Percentiles rank a stretch among this genome's conserved stretches.
phyloP scores from a whole-genome alignment of 2,113 vertebrate genomes.

The Spea bombifrons region DNA sequence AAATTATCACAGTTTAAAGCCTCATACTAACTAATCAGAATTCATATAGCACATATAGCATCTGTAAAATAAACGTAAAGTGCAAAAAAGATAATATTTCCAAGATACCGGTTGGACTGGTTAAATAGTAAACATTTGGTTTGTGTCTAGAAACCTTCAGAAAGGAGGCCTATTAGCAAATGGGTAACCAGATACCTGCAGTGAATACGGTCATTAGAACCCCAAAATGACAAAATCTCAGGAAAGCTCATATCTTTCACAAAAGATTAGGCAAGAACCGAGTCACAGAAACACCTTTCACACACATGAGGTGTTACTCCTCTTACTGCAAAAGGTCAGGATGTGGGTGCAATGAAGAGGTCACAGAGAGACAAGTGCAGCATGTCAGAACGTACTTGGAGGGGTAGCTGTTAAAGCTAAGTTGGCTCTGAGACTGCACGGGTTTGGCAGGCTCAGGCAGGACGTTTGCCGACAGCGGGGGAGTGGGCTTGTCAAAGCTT shows the following conservation, averaged over 20 bases:
- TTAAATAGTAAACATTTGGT: not conserved
- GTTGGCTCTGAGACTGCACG: slow-evolving; percentile 73
- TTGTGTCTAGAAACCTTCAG: not conserved
- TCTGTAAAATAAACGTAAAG: not conserved
- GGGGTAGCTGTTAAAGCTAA: slow-evolving; percentile 76
- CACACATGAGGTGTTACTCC: slow-evolving; percentile 19
- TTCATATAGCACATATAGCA: not conserved
- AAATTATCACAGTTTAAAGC: not conserved
- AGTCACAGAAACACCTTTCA: slow-evolving; percentile 31
- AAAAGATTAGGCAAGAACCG: slow-evolving; percentile 21
- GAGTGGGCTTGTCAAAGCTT: slow-evolving; percentile 85
- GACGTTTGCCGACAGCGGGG: slow-evolving; percentile 73
- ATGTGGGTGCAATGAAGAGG: slow-evolving; percentile 1
- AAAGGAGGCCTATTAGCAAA: not conserved
- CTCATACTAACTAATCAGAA: not conserved
- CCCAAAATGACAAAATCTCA: slow-evolving; percentile 26
- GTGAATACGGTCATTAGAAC: slow-evolving; percentile 22
- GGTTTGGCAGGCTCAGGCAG: slow-evolving; percentile 81
- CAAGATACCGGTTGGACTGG: not conserved
- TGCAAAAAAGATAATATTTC: not conserved
- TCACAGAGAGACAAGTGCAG: slow-evolving; percentile 16
- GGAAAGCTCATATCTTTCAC: slow-evolving; percentile 15
- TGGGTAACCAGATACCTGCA: slow-evolving; percentile 23
- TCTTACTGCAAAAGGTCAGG: slow-evolving; percentile 18
- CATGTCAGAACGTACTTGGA: slow-evolving; percentile 73